Conservation (phyloP, 2,797 vertebrate species). For the Arremon aurantiirostris region DNA sequence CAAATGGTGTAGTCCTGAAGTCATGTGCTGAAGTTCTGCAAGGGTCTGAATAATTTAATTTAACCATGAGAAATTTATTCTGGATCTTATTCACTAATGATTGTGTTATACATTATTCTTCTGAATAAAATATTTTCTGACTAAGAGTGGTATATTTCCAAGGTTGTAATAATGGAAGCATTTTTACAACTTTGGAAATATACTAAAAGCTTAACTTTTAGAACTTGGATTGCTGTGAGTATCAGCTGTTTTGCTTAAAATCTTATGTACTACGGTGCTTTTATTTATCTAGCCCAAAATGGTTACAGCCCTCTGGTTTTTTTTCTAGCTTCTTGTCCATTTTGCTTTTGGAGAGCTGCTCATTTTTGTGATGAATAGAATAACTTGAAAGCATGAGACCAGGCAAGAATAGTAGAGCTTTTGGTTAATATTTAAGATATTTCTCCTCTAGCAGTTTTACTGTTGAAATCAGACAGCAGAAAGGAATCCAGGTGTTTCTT, state of each 20-base stretch:
- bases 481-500: neutral
- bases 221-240: neutral
- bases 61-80: neutral
- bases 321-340: neutral
- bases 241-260: neutral
- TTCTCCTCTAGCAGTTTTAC: neutral
- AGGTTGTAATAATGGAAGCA: neutral
- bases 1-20: neutral
- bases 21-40: neutral
- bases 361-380: neutral
- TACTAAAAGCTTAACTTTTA: neutral
- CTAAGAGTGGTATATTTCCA: neutral
- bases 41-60: neutral
- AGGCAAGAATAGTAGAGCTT: neutral
- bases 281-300: neutral
- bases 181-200: neutral
- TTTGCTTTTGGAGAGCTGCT: neutral
- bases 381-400: neutral
- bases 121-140: neutral
- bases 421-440: neutral
- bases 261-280: neutral
- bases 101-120: neutral
- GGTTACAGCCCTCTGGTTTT: rapidly evolving
- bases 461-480: neutral
- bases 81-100: neutral